phyloP scores from a whole-genome alignment of 2,113 vertebrate species.

The Condylura cristata region DNA sequence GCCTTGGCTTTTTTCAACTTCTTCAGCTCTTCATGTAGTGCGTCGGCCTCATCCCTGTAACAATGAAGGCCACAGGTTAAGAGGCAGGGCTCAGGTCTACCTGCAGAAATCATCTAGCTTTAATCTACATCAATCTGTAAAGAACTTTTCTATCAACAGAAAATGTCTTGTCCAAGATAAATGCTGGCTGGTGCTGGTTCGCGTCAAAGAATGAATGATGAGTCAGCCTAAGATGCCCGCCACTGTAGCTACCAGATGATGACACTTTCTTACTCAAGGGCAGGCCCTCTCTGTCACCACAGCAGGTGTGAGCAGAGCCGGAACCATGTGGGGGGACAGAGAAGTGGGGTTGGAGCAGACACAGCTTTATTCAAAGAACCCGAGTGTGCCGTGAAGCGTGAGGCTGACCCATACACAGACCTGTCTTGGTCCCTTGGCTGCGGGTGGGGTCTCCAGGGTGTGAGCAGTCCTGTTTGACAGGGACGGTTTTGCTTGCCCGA shows the following conservation, averaged over 20 bases:
- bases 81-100: not conserved
- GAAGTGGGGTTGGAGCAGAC: too few species aligned
- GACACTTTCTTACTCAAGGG: not conserved
- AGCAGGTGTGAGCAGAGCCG: too few species aligned
- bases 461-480: not conserved
- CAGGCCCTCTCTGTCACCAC: too few species aligned
- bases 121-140: not conserved
- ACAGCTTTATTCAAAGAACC: not conserved
- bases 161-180: not conserved
- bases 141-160: not conserved
- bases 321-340: not conserved
- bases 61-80: not conserved
- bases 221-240: not conserved
- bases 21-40: accelerated
- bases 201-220: not conserved
- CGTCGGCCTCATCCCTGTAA: conserved; percentile 12
- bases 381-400: not conserved
- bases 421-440: not conserved
- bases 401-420: not conserved
- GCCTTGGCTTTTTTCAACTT: not conserved
- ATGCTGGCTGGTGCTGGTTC: not conserved
- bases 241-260: too few species aligned
- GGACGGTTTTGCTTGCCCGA: not conserved
- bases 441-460: not conserved
- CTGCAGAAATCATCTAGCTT: not conserved